phyloP scores from a whole-genome alignment of 1,140 invertebrate genomes.

The Luehdorfia chinensis region DNA sequence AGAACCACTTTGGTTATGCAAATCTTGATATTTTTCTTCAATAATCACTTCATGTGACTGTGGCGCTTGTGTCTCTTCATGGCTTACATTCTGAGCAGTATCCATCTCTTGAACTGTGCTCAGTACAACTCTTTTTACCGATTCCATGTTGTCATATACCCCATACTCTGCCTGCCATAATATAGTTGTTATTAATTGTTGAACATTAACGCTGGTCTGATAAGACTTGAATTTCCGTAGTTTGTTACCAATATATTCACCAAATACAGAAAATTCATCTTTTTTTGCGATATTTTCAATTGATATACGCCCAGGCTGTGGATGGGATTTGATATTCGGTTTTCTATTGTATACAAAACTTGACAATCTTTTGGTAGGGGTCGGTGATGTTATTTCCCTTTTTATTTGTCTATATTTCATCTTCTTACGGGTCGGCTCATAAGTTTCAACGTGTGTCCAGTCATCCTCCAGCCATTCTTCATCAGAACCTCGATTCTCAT shows the following conservation, averaged over 20 bases:
- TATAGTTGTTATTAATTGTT: constrained; percentile 67
- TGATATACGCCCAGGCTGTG: constrained; percentile 13
- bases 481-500: constrained; percentile 38
- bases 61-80: constrained; percentile 6
- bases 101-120: constrained; percentile 47
- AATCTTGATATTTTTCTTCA: constrained; percentile 5
- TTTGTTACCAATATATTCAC: constrained; percentile 64
- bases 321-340: constrained; percentile 26
- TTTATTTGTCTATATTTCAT: constrained; percentile 53
- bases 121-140: constrained; percentile 54
- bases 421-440: constrained; percentile 45
- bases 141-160: constrained; percentile 57
- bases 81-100: constrained; percentile 15
- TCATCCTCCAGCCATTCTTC: constrained; percentile 69
- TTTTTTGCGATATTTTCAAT: constrained; percentile 29
- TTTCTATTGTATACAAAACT: constrained; percentile 30
- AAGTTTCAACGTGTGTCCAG: constrained; percentile 45
- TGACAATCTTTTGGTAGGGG: constrained; percentile 20
- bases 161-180: constrained; percentile 70
- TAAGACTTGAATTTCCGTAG: constrained; percentile 54
- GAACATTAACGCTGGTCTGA: constrained; percentile 54
- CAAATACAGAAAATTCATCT: constrained; percentile 61
- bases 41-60: neutral
- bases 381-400: constrained; percentile 44
- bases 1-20: neutral